Evolutionary conservation across 1,140 invertebrate species (phyloP).

Genomic region (Antheraea mylitta): DNA sequence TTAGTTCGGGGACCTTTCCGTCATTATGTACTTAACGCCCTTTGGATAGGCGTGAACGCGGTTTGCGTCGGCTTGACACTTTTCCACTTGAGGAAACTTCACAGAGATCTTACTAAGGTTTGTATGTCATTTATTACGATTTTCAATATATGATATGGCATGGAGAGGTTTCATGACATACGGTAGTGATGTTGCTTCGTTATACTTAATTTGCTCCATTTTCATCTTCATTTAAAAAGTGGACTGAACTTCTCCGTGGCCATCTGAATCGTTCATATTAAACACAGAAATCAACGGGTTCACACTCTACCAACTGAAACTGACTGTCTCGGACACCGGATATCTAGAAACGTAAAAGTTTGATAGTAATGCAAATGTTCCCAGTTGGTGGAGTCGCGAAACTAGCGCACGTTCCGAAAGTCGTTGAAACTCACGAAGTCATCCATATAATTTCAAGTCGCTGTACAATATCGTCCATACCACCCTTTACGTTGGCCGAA

Average conservation of each 20-base stretch:
- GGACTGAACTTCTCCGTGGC: conserved; percentile 38
- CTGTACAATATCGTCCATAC: conserved; percentile 31
- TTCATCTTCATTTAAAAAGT: conserved; percentile 19
- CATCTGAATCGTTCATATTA: conserved; percentile 26
- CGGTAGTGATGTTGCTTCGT: conserved; percentile 29
- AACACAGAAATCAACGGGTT: conserved; percentile 34
- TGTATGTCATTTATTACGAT: conserved; percentile 25
- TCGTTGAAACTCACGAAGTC: conserved; percentile 37
- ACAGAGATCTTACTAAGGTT: conserved; percentile 89
- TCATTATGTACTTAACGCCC: conserved; percentile 93
- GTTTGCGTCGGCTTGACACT: conserved; percentile 92
- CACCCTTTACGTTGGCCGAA: conserved; percentile 34
- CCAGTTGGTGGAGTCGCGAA: conserved; percentile 23
- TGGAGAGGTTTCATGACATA: conserved; percentile 42
- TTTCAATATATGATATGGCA: conserved; percentile 24
- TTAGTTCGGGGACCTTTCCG: conserved; percentile 89
- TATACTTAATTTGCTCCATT: conserved; percentile 30
- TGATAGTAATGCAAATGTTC: conserved; percentile 34
- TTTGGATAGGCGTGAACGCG: conserved; percentile 94
- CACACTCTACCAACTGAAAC: conserved; percentile 17
- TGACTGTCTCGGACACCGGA: conserved; percentile 22
- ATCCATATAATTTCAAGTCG: conserved; percentile 34
- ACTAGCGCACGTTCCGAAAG: conserved; percentile 23
- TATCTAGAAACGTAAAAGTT: conserved; percentile 32
- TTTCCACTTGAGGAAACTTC: conserved; percentile 91